These are phyloP conservation scores for Eubasilissa regina DNA, from an alignment of 1,140 invertebrate species.

Conservation along the genomic window DNA sequence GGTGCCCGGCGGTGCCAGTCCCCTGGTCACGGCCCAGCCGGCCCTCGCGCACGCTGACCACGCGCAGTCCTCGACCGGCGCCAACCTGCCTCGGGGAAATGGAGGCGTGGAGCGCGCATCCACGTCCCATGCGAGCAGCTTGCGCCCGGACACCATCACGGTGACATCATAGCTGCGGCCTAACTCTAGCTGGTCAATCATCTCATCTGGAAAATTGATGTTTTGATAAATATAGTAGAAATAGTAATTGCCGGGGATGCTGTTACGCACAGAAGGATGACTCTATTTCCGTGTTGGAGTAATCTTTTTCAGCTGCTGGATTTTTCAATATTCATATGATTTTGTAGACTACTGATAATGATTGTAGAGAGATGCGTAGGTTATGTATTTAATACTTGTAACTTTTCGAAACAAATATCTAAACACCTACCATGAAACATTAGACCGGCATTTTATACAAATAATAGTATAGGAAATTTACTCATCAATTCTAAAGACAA, in stretches of 20 bases:
- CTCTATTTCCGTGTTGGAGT: too few relatives aligned
- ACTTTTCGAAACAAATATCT: too few relatives aligned
- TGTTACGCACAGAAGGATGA: too few relatives aligned
- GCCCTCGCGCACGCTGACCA: constrained; percentile 18
- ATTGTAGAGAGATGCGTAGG: too few relatives aligned
- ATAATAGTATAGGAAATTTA: too few relatives aligned
- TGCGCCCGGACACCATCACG: background rate
- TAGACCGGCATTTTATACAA: too few relatives aligned
- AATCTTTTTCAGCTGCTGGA: background rate
- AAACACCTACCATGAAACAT: too few relatives aligned
- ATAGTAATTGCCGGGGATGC: too few relatives aligned
- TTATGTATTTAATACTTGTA: too few relatives aligned
- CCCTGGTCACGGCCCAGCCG: background rate
- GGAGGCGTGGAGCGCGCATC: background rate
- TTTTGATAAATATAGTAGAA: too few relatives aligned
- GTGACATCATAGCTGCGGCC: constrained; percentile 34
- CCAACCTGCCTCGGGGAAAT: background rate
- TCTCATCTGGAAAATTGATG: constrained; percentile 44
- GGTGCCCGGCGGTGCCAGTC: background rate
- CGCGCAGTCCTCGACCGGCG: background rate
- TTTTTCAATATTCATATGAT: background rate
- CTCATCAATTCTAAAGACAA: too few relatives aligned
- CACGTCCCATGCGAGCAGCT: constrained; percentile 26
- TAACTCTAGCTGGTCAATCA: constrained; percentile 26
- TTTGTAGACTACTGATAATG: too few relatives aligned